phyloP scores from a whole-genome alignment of 2,113 vertebrate species.

The Tylochromis polylepis region DNA sequence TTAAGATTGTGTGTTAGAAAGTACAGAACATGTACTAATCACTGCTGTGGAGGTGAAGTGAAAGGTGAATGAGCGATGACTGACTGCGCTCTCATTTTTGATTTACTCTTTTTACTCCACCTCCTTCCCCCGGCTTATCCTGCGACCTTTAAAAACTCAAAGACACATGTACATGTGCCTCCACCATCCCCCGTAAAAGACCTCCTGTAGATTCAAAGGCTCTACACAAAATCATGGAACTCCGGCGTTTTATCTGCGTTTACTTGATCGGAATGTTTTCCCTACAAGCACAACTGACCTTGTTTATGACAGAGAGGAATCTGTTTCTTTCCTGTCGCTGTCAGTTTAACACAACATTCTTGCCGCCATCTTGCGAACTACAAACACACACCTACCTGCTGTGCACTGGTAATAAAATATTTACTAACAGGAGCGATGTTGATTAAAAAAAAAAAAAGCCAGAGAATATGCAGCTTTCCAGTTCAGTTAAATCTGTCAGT shows the following conservation, averaged over 20 bases:
- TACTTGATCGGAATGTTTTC: constrained; percentile 60
- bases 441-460: neutral
- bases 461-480: neutral
- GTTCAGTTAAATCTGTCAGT: neutral
- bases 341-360: constrained; percentile 53
- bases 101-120: neutral
- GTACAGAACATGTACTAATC: neutral
- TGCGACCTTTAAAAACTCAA: constrained; percentile 31
- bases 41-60: neutral
- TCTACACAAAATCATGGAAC: constrained; percentile 37
- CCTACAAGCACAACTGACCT: constrained; percentile 42
- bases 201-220: constrained; percentile 9
- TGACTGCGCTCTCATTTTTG: neutral
- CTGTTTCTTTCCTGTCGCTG: constrained; percentile 8
- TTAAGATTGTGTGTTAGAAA: neutral
- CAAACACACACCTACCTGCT: constrained; percentile 45
- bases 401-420: constrained; percentile 19
- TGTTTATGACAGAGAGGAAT: constrained; percentile 48
- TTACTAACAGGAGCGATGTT: constrained; percentile 18
- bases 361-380: constrained; percentile 7
- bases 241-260: constrained; percentile 19
- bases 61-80: neutral
- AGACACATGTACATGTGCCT: constrained; percentile 37
- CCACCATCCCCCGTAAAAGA: neutral
- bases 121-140: neutral